Base-by-base conservation (phyloP, 2,888 invertebrate species). In the Lepetodrilus schrolli region DNA sequence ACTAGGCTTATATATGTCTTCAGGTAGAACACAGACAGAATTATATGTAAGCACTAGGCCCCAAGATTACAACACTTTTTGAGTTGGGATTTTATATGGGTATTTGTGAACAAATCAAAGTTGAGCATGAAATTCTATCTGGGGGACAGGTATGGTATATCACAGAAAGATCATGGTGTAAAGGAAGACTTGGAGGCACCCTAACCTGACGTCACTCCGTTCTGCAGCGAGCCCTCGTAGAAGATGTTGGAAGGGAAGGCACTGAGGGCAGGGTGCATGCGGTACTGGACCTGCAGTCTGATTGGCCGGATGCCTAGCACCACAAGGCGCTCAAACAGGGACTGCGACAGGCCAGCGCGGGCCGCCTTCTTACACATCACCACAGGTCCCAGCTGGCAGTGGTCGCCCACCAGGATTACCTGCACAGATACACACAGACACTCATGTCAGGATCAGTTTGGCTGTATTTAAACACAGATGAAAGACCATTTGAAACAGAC, bases 291-390 rank as follows among this genome's bases (percentile, higher is more conserved):
- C 90, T 99, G 98, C 48, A 99, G 93, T 0, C 99, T 94, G 91
- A 99, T 97, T 0, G 99, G 99, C 30, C 98, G 93, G 83, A 98
- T 99, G 7, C 99, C 99, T 4, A 99, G 93, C 0, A 99, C 97
- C 0, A 99, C 99, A 0, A 99, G 92, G 4, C 99, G 93, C 90
- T 99, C 99, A 91, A 99, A 99, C 76, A 99, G 93, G 70, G 98
- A 98, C 91, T 99, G 99, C 0, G 96, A 96, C 23, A 99, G 93
- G 0, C 99, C 99, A 0, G 99, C 99, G 71, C 96, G 93, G 0
- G 98, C 97, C 0, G 99, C 99, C 90, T 98, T 98, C 91, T 99
- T 99, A 92, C 98, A 99, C 98, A 99, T 98, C 0, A 99, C 99
- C 0, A 99, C 99, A 0, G 99, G 99, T 0, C 99, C 99, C 76